Percentiles rank a stretch among this genome's conserved stretches.
These are phyloP conservation scores for Hypanus sabinus DNA, from an alignment of 2,113 vertebrate genomes.

Conservation along the genomic window DNA sequence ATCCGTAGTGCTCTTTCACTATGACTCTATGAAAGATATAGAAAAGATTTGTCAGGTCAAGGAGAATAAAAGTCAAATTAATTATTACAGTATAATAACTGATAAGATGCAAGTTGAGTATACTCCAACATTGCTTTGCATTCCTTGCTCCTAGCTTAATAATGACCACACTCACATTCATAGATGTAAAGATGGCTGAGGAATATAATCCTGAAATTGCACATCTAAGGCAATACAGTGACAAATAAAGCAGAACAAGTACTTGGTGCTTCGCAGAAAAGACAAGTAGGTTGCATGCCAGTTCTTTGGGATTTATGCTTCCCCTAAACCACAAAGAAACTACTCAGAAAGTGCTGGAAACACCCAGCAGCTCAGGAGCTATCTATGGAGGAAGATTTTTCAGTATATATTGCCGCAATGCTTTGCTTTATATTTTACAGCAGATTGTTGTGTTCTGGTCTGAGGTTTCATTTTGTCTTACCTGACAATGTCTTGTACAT, in stretches of 20 bases:
- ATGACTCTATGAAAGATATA: background rate
- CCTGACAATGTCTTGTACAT: conserved; percentile 50
- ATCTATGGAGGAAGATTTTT: background rate
- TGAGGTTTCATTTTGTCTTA: conserved; percentile 38
- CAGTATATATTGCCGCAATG: background rate
- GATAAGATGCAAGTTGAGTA: background rate
- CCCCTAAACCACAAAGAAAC: background rate
- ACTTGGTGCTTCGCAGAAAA: background rate
- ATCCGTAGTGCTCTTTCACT: no score
- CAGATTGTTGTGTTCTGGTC: background rate
- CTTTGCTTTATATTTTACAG: background rate
- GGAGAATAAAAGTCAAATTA: no score
- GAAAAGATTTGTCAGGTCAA: background rate
- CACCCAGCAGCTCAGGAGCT: background rate
- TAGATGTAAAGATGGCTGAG: background rate
- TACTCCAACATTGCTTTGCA: background rate
- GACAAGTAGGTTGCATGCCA: background rate
- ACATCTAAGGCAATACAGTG: background rate
- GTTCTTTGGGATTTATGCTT: background rate
- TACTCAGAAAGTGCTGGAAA: background rate
- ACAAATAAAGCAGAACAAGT: background rate
- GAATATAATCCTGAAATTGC: background rate
- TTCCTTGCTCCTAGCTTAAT: background rate
- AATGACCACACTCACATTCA: background rate
- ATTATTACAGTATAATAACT: background rate